A percentile compares a stretch with the other conserved stretches of the same genome.
phyloP scores from a whole-genome alignment of 2,888 invertebrate genomes.

The Exephanes ischioxanthus region DNA sequence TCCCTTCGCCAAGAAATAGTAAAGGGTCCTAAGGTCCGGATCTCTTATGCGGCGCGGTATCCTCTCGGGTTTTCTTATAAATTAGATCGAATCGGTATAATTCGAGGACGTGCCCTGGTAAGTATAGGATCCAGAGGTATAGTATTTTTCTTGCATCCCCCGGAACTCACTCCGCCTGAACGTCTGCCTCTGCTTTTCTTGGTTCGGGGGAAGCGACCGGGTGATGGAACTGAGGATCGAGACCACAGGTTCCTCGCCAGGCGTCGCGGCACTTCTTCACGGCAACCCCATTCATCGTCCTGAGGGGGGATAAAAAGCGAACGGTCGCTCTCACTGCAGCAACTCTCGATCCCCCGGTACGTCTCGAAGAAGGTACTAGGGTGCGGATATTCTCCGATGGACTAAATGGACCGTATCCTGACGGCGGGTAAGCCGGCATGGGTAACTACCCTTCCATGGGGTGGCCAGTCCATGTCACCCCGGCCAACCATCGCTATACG shows the following conservation, averaged over 20 bases:
- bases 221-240: conserved; percentile 35
- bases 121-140: conserved; percentile 25
- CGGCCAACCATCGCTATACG: conserved; percentile 18
- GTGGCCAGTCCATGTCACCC: conserved; percentile 24
- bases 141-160: background rate
- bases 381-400: conserved; percentile 67
- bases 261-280: conserved; percentile 40
- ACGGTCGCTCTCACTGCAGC: conserved; percentile 16
- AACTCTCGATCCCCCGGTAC: conserved; percentile 4
- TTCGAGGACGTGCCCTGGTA: conserved; percentile 70
- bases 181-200: conserved; percentile 13
- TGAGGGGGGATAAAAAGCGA: conserved; percentile 18
- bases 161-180: background rate
- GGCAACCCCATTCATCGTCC: conserved; percentile 36
- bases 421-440: conserved; percentile 35
- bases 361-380: conserved; percentile 37
- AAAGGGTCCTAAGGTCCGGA: conserved; percentile 44
- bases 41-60: conserved; percentile 53
- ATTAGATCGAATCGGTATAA: conserved; percentile 78
- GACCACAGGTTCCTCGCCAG: conserved; percentile 11
- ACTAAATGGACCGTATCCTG: conserved; percentile 65
- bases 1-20: conserved; percentile 25
- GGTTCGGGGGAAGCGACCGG: conserved; percentile 4
- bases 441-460: conserved; percentile 10
- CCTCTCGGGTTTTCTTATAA: conserved; percentile 72